These are phyloP conservation scores for Oikopleura dioica DNA, from an alignment of 23 tunicate species.

Conservation along the genomic window DNA sequence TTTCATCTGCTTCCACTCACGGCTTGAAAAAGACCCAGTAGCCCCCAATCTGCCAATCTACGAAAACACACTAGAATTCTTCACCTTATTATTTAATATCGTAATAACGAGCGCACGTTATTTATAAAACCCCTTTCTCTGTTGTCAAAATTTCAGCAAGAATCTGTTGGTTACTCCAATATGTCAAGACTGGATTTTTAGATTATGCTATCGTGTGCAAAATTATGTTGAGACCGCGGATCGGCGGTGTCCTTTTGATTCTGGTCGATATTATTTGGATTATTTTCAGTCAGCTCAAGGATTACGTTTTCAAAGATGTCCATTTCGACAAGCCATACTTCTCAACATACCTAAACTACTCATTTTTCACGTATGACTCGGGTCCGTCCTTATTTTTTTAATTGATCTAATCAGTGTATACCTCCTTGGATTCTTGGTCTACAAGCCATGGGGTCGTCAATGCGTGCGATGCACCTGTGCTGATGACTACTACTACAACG, in stretches of 20 bases:
- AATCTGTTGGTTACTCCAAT: too few species aligned
- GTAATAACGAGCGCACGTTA: too few species aligned
- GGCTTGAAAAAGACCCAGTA: background rate
- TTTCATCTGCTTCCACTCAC: background rate
- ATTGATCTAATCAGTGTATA: slow-evolving; percentile 17
- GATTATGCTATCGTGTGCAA: too few species aligned
- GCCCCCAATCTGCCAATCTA: too few species aligned
- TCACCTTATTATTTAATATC: too few species aligned
- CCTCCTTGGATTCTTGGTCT: slow-evolving; percentile 45
- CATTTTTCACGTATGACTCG: slow-evolving; percentile 29
- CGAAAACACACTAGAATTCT: too few species aligned
- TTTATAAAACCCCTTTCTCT: too few species aligned
- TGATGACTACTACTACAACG: slow-evolving; percentile 27
- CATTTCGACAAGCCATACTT: slow-evolving; percentile 64
- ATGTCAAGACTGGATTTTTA: too few species aligned
- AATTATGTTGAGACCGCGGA: too few species aligned
- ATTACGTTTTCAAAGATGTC: slow-evolving; percentile 50
- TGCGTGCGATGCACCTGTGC: slow-evolving; percentile 65
- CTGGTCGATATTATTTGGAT: slow-evolving; percentile 66
- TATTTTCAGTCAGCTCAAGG: slow-evolving; percentile 31
- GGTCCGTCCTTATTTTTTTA: background rate
- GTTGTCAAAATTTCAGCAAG: too few species aligned
- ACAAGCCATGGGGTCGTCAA: slow-evolving; percentile 65
- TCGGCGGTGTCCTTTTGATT: slow-evolving; percentile 19
- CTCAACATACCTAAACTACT: slow-evolving; percentile 52